Evolutionary conservation across 2,113 vertebrate genomes (phyloP).

Genomic region (Canis aureus): DNA sequence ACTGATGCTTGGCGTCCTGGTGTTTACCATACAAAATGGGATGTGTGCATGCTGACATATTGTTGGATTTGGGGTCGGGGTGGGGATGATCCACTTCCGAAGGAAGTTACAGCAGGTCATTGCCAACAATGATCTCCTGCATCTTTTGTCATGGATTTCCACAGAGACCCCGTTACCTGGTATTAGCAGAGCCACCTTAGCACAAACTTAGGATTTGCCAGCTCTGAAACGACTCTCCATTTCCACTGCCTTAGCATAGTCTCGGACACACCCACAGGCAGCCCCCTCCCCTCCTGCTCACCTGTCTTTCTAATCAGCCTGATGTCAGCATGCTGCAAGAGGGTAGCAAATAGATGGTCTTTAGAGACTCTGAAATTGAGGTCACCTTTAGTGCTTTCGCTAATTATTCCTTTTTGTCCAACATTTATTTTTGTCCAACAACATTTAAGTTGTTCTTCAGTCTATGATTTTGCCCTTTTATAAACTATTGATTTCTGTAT

Average conservation of each 20-base stretch:
- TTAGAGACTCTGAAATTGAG: background rate
- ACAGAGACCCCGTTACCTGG: background rate
- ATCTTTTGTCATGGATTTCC: background rate
- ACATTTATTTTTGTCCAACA: no score
- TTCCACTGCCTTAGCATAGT: background rate
- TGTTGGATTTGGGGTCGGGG: constrained; percentile 66
- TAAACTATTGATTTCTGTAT: background rate
- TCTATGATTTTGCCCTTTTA: background rate
- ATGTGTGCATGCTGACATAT: rapidly evolving
- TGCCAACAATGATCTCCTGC: background rate
- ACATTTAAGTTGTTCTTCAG: background rate
- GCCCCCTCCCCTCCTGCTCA: no score
- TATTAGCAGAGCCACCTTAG: background rate
- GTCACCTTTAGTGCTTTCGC: background rate
- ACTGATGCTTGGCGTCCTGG: rapidly evolving
- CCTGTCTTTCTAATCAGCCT: background rate
- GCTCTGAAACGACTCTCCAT: background rate
- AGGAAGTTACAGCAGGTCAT: background rate
- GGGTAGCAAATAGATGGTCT: background rate
- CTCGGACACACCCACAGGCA: rapidly evolving
- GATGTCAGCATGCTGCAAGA: rapidly evolving
- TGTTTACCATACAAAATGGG: background rate
- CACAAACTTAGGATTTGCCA: background rate
- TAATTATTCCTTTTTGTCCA: background rate
- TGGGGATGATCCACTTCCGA: constrained; percentile 72